phyloP scores from a whole-genome alignment of 1,140 invertebrate species.

The Druon quercuslanigerum region DNA sequence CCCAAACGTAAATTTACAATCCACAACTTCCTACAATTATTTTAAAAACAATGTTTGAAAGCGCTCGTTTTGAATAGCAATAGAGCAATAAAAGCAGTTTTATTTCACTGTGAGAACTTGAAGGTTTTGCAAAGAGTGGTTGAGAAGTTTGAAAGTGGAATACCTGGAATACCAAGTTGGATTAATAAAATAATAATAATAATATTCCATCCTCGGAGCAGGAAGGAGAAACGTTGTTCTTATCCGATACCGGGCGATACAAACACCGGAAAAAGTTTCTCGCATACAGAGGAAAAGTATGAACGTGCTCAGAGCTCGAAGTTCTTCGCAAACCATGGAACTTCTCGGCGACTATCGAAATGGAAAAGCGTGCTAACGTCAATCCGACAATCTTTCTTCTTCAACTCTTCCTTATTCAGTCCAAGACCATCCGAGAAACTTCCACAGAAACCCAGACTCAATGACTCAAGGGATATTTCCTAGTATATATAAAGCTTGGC shows the following conservation, averaged over 20 bases:
- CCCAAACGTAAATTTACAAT: too few relatives aligned
- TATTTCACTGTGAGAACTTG: not conserved
- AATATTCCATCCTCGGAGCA: not conserved
- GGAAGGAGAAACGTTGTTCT: not conserved
- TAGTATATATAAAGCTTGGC: conserved; percentile 13
- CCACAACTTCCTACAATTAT: too few relatives aligned
- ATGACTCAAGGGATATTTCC: not conserved
- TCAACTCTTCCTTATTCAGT: not conserved
- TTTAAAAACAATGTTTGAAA: too few relatives aligned
- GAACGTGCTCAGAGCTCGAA: conserved; percentile 19
- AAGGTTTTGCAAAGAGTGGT: not conserved
- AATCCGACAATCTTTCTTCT: conserved; percentile 12
- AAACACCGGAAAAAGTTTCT: conserved; percentile 22
- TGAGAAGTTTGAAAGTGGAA: conserved; percentile 14
- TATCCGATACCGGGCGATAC: not conserved
- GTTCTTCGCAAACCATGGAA: not conserved
- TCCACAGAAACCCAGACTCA: not conserved
- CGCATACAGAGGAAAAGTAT: not conserved
- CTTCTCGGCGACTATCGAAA: conserved; percentile 17
- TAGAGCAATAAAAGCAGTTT: not conserved
- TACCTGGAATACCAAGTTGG: not conserved
- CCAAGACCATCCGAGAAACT: conserved; percentile 3
- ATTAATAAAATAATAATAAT: conserved; percentile 30
- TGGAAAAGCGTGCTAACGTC: conserved; percentile 27
- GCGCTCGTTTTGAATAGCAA: too few relatives aligned